Evolutionary conservation across 1,140 invertebrate genomes (phyloP), one percentile per base, ranked within the genome.

Genomic region (Hycleus cichorii): DNA sequence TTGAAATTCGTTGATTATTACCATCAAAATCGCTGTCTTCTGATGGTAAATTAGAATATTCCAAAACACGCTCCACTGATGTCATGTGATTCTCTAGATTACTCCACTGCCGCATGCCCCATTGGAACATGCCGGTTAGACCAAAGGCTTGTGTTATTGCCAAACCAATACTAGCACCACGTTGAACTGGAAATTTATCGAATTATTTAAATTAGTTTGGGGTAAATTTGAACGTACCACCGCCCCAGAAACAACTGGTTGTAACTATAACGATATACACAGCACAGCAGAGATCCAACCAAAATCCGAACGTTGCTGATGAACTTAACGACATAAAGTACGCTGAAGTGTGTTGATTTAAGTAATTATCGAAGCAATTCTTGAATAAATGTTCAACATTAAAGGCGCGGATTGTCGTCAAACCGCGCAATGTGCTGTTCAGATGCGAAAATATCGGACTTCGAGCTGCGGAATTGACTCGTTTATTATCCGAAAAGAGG

Each of bases 371-470:
- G 49, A 76, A 77, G 47, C 75, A 70, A 8, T 65, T 61, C 2
- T 62, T 69, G 2, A 75, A 47, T 12, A 87, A 83, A 58, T 85
- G 78, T 72, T 95, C 83, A 0, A 87, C 86, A 24, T 80, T 78
- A 64, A 90, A 93, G 0, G 94, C 91, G 62, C 95, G 79, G 49
- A 98, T 93, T 0, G 93, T 96, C 1, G 89, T 82, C 27, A 98
- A 77, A 5, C 95, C 95, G 73, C 91, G 88, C 1, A 97, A 75
- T 0, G 93, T 89, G 11, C 91, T 86, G 72, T 88, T 93, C 45
- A 98, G 77, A 70, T 96, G 93, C 8, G 89, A 86, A 75, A 90
- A 93, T 5, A 95, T 84, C 0, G 92, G 92, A 75, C 85, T 88
- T 40, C 84, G 80, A 47, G 84, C 86, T 89, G 69, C 81, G 92